Percentiles rank a stretch among this genome's conserved stretches.
Conservation (phyloP, 2,888 invertebrate genomes). For the Blomia tropicalis region DNA sequence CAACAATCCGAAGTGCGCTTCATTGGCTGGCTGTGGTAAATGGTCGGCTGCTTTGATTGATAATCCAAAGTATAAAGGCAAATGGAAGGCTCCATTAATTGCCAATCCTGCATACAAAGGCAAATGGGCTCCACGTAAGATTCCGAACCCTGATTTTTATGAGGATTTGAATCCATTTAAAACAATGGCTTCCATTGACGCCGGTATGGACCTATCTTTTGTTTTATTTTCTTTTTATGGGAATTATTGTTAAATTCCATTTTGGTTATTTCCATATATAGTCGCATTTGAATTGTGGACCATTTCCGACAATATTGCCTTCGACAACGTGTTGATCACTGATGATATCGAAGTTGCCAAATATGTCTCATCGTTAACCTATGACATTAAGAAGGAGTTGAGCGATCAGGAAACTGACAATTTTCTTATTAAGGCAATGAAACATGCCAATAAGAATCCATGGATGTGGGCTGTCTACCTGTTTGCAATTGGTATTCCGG, state of each 20-base stretch:
- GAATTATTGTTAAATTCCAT: not conserved
- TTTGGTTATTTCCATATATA: not conserved
- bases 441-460: constrained; percentile 64
- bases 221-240: not conserved
- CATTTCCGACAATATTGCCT: constrained; percentile 81
- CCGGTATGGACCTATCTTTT: constrained; percentile 37
- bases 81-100: constrained; percentile 61
- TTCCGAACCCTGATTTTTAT: constrained; percentile 82
- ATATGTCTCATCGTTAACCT: constrained; percentile 66
- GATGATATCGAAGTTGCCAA: constrained; percentile 60
- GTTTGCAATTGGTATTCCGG: constrained; percentile 56
- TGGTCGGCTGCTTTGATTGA: constrained; percentile 70
- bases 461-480: constrained; percentile 78
- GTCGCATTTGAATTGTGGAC: constrained; percentile 96
- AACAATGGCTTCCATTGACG: constrained; percentile 66
- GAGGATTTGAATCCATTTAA: constrained; percentile 74
- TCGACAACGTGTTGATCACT: constrained; percentile 85
- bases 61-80: constrained; percentile 85
- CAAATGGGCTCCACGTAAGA: constrained; percentile 47
- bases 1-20: constrained; percentile 68
- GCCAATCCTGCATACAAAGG: constrained; percentile 43
- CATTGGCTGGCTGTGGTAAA: constrained; percentile 69
- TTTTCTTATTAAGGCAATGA: constrained; percentile 54
- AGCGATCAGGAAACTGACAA: constrained; percentile 63
- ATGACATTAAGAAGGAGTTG: constrained; percentile 61